Percentiles rank a stretch among this genome's conserved stretches.
These are phyloP conservation scores for Tapirus terrestris DNA, from an alignment of 2,113 vertebrate species.

Conservation along the genomic window DNA sequence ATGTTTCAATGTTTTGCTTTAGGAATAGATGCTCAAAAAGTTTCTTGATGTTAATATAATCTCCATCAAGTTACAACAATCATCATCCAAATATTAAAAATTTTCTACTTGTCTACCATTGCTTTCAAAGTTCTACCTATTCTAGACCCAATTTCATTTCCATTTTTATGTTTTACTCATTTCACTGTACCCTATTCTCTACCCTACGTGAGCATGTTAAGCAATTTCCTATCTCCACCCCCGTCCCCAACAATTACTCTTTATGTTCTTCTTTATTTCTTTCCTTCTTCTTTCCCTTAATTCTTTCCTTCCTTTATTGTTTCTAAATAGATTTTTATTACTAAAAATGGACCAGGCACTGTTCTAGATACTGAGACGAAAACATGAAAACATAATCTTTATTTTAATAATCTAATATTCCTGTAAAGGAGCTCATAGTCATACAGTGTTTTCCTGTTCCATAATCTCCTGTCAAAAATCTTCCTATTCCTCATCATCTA, in stretches of 20 bases:
- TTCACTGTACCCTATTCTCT: not conserved
- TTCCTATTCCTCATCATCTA: not conserved
- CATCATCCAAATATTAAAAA: not conserved
- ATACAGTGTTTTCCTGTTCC: not conserved
- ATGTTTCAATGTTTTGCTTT: not conserved
- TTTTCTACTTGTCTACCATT: not conserved
- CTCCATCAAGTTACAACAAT: not conserved
- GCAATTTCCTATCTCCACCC: not conserved
- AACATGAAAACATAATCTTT: not conserved
- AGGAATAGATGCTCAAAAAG: not conserved
- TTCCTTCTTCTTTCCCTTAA: not conserved
- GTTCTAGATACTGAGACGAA: not conserved
- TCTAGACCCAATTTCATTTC: not conserved
- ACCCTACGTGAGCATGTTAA: not conserved
- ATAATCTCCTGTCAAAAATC: not conserved
- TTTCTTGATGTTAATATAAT: not conserved
- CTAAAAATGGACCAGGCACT: not conserved
- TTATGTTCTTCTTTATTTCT: not conserved
- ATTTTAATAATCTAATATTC: not conserved
- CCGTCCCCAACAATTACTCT: not conserved
- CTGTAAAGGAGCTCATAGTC: not conserved
- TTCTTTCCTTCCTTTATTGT: not conserved
- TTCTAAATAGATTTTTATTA: not conserved
- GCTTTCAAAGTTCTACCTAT: not conserved
- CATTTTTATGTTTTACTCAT: not conserved